phyloP scores from a whole-genome alignment of 2,113 vertebrate species.

The Puntigrus tetrazona region DNA sequence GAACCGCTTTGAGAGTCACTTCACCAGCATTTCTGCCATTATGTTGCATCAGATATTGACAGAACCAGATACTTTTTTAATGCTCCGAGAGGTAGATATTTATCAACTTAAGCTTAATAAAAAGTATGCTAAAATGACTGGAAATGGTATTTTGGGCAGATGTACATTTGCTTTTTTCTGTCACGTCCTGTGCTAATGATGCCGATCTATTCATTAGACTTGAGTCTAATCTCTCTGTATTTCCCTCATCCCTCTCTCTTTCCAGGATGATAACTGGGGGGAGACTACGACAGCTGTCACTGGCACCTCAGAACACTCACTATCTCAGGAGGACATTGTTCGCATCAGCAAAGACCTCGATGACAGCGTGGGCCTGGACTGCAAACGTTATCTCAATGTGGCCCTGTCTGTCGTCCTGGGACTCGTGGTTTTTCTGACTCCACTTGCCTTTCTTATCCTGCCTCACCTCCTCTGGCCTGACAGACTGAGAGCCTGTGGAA shows the following conservation, averaged over 20 bases:
- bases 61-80: not conserved
- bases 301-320: constrained; percentile 93
- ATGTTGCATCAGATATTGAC: no score
- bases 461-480: constrained; percentile 88
- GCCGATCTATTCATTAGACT: not conserved
- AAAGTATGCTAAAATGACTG: not conserved
- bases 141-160: no score
- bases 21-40: no score
- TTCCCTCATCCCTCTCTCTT: not conserved
- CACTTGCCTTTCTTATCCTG: constrained; percentile 88
- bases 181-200: not conserved
- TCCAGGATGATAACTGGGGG: constrained; percentile 97
- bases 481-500: constrained; percentile 84
- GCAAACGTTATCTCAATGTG: constrained; percentile 83
- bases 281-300: constrained; percentile 96
- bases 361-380: constrained; percentile 83
- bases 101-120: not conserved
- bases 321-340: constrained; percentile 95
- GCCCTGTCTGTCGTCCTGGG: constrained; percentile 79
- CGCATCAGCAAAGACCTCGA: constrained; percentile 90
- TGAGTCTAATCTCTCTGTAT: not conserved
- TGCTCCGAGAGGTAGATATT: not conserved
- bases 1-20: no score
- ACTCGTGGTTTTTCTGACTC: constrained; percentile 87
- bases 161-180: not conserved